Percentiles rank a stretch among this genome's conserved stretches.
phyloP scores from a whole-genome alignment of 2,888 invertebrate genomes.

The Amiota minor region DNA sequence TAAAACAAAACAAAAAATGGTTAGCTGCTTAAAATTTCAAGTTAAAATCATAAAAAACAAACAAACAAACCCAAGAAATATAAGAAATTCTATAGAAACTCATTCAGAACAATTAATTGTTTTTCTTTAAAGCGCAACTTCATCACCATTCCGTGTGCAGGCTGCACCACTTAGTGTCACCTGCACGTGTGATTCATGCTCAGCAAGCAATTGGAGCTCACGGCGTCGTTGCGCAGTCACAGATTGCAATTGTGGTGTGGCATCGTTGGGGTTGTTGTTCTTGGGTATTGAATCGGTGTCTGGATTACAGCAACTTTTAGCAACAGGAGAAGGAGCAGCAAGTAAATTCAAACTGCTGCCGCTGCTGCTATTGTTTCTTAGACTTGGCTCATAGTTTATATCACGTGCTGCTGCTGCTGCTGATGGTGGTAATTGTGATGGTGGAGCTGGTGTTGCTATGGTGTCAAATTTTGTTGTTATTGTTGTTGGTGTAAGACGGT shows the following conservation, averaged over 20 bases:
- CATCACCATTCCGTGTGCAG: constrained; percentile 62
- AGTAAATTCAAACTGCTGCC: neutral
- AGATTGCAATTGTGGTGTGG: constrained; percentile 34
- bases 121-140: constrained; percentile 63
- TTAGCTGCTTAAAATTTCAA: no score
- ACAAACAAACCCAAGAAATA: constrained; percentile 9
- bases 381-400: constrained; percentile 40
- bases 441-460: neutral
- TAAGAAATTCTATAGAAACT: neutral
- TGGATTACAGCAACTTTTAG: neutral
- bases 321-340: neutral
- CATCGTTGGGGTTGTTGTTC: constrained; percentile 20
- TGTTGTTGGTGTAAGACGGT: neutral
- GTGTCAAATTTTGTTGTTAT: neutral
- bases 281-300: neutral
- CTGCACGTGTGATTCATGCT: constrained; percentile 58
- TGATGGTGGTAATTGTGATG: neutral
- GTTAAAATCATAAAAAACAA: constrained; percentile 30
- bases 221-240: constrained; percentile 63
- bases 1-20: neutral
- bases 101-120: neutral
- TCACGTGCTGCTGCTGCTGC: constrained; percentile 46
- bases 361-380: constrained; percentile 7
- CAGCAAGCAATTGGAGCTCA: constrained; percentile 60
- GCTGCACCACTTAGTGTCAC: constrained; percentile 52